These are phyloP conservation scores for Neotoxoptera formosana DNA, from an alignment of 1,140 invertebrate genomes.

Conservation along the genomic window DNA sequence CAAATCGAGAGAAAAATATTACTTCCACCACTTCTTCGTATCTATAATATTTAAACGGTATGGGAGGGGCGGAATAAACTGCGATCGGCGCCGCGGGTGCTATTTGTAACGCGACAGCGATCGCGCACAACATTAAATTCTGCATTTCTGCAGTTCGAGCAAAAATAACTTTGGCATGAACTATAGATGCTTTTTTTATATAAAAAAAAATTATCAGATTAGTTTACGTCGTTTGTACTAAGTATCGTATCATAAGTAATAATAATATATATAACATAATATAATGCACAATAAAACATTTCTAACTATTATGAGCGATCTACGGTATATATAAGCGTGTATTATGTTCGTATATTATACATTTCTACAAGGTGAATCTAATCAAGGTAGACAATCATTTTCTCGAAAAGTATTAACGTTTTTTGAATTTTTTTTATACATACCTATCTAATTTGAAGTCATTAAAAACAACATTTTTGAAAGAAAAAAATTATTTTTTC, in stretches of 20 bases:
- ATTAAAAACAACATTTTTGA: neutral
- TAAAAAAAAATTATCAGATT: neutral
- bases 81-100: neutral
- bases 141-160: neutral
- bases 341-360: neutral
- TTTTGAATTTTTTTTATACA: too few species aligned
- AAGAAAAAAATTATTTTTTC: too few species aligned
- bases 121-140: neutral
- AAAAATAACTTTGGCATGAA: neutral
- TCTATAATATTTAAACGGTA: neutral
- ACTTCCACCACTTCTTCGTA: neutral
- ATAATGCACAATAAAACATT: neutral
- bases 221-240: neutral
- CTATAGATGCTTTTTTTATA: neutral
- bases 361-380: neutral
- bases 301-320: neutral
- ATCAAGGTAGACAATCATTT: neutral
- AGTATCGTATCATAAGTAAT: neutral
- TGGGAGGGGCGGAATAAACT: neutral
- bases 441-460: neutral
- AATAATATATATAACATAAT: neutral
- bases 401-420: neutral
- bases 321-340: neutral
- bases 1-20: neutral
- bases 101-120: neutral